Base-by-base conservation (phyloP, 2,888 invertebrate genomes). In the Abscondita cerata region DNA sequence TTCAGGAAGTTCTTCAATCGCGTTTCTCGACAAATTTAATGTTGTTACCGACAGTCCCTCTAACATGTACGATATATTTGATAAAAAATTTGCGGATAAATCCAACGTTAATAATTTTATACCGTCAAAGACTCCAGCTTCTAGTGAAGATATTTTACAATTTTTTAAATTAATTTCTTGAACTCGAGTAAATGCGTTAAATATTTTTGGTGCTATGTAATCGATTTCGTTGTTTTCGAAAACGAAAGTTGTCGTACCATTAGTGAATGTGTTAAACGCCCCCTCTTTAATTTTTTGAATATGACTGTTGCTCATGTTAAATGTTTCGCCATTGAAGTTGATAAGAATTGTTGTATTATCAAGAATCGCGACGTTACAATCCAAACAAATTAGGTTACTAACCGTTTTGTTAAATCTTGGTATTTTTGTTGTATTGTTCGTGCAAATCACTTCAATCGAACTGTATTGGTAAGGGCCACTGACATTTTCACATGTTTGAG, bases 241-340 rank as follows among this genome's bases (percentile, higher is more conserved):
- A n/a, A 63, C 1, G 13, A 59, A 59, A 31, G 18, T 20, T 13
- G 54, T 48, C 3, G 38, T 53, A 16, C 6, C 9, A 4, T 48
- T 55, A 11, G 51, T 25, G 34, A 60, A 63, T 11, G 31, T 13
- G 19, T 55, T 55, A 25, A 63, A 63, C 31, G 59, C 59, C 13
- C n/a, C 33, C 12, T 44, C n/a, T 9, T 15, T 44, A 11, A 63
- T 55, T 8, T 8, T 51, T 33, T 59, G 11, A 0, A 63, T 36
- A 13, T 63, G 51, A 15, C 63, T 63, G 47, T 55, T 20, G 13
- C 59, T 63, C 12, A 63, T n/a, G 20, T 63, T 59, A 12, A 63
- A 63, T 1, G 36, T 19, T 1, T 50, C 48, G 11, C 62, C 62
- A 18, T 18, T 52, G 38, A 58, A 62, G 9, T 50, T 62, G 3